Conservation (phyloP, 2,113 vertebrate genomes). For the Melanostigma gelatinosum region DNA sequence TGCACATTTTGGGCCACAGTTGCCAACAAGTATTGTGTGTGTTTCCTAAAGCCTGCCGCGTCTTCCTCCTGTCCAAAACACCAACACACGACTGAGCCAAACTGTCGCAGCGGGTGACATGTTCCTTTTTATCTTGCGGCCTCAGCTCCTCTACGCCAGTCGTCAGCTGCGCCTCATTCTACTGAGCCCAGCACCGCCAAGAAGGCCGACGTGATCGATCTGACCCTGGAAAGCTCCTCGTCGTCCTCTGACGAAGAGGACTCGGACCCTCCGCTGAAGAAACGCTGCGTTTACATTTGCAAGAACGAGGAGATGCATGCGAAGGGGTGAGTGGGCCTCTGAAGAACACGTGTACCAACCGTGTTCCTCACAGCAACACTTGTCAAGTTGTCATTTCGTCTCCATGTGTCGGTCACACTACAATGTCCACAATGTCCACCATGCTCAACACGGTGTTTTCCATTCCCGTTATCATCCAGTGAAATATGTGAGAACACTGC, state of each 20-base stretch:
- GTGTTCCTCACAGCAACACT: no score
- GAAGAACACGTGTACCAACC: neutral
- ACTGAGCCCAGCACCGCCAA: slow-evolving; percentile 85
- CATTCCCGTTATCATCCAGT: neutral
- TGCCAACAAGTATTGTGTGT: neutral
- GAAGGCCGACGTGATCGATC: slow-evolving; percentile 94
- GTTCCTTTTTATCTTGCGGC: slow-evolving; percentile 61
- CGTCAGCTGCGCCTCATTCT: slow-evolving; percentile 75
- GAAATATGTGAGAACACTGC: neutral
- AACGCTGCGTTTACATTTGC: slow-evolving; percentile 90
- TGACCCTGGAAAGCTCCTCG: slow-evolving; percentile 94
- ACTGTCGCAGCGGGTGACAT: no score
- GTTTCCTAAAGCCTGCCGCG: neutral
- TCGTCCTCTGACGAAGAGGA: slow-evolving; percentile 72
- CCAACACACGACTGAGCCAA: neutral
- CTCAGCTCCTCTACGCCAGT: slow-evolving; percentile 84
- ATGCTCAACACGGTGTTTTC: neutral
- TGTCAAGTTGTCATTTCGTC: neutral
- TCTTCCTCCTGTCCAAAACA: neutral
- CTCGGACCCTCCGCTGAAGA: slow-evolving; percentile 86
- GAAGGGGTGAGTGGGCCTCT: slow-evolving; percentile 87
- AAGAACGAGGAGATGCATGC: slow-evolving; percentile 88
- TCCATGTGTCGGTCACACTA: neutral
- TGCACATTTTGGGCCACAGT: no score
- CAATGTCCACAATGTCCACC: neutral